Conservation (phyloP, 2,113 vertebrate genomes). For the Phalacrocorax aristotelis region DNA sequence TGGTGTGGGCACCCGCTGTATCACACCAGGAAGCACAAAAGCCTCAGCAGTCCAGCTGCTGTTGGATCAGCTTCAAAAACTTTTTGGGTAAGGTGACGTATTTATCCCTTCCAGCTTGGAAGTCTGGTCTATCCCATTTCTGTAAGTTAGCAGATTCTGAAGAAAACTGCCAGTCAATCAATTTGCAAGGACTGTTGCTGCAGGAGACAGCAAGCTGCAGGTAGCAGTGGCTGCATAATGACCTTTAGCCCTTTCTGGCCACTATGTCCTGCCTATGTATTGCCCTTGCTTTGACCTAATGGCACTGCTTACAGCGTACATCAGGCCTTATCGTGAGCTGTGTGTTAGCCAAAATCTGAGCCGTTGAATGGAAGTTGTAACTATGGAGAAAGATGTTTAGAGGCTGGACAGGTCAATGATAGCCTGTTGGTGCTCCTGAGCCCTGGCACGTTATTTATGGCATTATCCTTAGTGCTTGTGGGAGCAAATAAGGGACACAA, state of each 20-base stretch:
- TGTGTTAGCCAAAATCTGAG: neutral
- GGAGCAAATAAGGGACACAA: neutral
- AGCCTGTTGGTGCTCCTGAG: neutral
- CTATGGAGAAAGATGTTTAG: neutral
- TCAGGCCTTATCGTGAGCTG: neutral
- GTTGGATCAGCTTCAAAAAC: neutral
- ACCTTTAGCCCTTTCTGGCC: neutral
- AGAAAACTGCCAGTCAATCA: neutral
- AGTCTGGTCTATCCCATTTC: neutral
- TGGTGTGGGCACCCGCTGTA: accelerated
- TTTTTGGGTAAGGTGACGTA: neutral
- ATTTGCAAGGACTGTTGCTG: neutral
- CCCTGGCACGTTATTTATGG: neutral
- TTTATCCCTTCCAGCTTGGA: neutral
- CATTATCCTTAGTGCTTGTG: neutral
- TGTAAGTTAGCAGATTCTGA: neutral
- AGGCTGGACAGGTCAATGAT: neutral
- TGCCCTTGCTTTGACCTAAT: neutral
- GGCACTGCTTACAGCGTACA: neutral
- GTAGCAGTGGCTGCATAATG: neutral
- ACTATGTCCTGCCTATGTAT: accelerated
- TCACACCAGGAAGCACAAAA: neutral
- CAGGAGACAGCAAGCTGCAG: neutral
- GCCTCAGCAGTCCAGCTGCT: neutral
- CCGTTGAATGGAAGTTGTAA: neutral